Evolutionary conservation across 2,113 vertebrate genomes (phyloP), one percentile per base, ranked within the genome.

Genomic region (Melanotaenia duboulayi): DNA sequence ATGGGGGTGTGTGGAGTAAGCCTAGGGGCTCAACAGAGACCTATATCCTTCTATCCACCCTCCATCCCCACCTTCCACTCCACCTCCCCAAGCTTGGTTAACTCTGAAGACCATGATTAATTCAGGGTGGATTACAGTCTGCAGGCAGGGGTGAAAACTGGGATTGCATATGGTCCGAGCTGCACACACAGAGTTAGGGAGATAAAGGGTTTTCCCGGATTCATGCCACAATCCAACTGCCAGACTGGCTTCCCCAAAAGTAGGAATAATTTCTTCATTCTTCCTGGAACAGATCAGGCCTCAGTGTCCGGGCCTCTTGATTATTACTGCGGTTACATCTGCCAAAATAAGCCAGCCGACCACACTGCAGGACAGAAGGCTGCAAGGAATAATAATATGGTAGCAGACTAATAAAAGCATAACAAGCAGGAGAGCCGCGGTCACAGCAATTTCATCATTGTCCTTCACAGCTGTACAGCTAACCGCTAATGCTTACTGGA

Each of bases 41-140:
- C 86, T 80, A 87, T 89, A 84, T 90, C 82, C 86, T 76, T 83
- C 82, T 57, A 80, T 67, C 71, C 74, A 74, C 76, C 81, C 76
- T 78, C 46, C 65, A 72, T 81, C 76, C 57, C 80, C 70, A 82
- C 83, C 71, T 71, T 70, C 68, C 40, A 74, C 69, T 69, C 80
- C 77, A 74, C 91, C 89, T 83, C 81, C 79, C 75, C 82, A 87
- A 91, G 92, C 87, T 91, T 92, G 91, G 90, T 93, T 93, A 93
- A 91, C 91, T 92, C 92, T 83, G 84, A 92, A 89, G 86, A 87
- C 91, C 87, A 92, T 93, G 92, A 93, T 94, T 94, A 92, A 94
- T 94, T 93, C 92, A 94, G 93, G 87, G 90, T 90, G 92, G 91
- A 94, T 94, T 93, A 93, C 86, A 89, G 84, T 87, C 83, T 90